Evolutionary conservation across 1,140 invertebrate genomes (phyloP), one percentile per base, ranked within the genome.

Genomic region (Rhopalosiphum padi): DNA sequence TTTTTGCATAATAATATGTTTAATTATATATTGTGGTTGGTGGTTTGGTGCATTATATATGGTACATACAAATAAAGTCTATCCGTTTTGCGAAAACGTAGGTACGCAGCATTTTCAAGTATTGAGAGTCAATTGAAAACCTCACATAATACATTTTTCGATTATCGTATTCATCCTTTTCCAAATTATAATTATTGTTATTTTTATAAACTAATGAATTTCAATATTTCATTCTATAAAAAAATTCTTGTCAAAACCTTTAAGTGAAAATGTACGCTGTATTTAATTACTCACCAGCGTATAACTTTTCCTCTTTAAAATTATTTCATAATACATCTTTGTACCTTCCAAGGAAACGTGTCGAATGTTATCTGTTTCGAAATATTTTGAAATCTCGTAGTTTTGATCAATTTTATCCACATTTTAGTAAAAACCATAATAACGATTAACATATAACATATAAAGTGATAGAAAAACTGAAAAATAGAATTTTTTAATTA

Each of bases 51-150:
- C 11, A 30, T 25, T 60, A 15, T 60, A 60, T 60, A 60, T 4
- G 9, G 2, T 46, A 46, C 11, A 46, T 46, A 46, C 15, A 8
- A 9, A 46, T n/a, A 9, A 8, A 46, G 7, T 46, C 8, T 46
- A 0, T 1, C 15, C 2, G 25, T 15, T 9, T 30, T 15, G 11
- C 0, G 55, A 60, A 11, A 15, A 11, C 55, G 0, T n/a, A n/a
- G n/a, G n/a, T 60, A 11, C 55, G 23, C 25, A 9, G 9, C 30
- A 23, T 9, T 60, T 60, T 9, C 8, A 25, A 9, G 30, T 68
- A 18, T 46, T 46, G 9, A 9, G 0, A 9, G 7, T 7, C 48
- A 51, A 51, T 51, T 51, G 11, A 51, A 51, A 18, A 51, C 48
- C 15, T 1, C 48, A 4, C 15, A 18, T 18, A 15, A 51, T 46